Conservation (phyloP, 2,113 vertebrate genomes). For the Sitta europaea region DNA sequence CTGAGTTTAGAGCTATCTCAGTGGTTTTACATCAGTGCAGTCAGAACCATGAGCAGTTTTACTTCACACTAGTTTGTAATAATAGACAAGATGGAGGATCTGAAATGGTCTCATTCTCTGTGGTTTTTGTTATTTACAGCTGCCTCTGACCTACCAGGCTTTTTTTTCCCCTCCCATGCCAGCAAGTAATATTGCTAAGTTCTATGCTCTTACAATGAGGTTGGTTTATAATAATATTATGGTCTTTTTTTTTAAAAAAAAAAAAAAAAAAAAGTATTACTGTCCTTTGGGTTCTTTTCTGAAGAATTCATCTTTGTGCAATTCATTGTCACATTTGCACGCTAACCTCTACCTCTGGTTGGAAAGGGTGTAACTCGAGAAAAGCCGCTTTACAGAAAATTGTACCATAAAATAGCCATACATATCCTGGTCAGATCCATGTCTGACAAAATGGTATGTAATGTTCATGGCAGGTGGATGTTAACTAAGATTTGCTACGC, state of each 20-base stretch:
- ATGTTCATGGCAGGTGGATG: constrained; percentile 42
- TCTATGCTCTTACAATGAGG: not conserved
- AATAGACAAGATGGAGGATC: not conserved
- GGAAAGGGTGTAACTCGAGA: not conserved
- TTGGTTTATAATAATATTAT: not conserved
- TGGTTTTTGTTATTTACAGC: not conserved
- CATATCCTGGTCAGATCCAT: constrained; percentile 37
- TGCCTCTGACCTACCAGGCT: not conserved
- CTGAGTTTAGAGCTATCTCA: not conserved
- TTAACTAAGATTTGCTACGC: constrained; percentile 44
- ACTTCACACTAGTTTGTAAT: not conserved
- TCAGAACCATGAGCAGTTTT: not conserved
- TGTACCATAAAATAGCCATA: constrained; percentile 43
- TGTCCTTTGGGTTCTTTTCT: not conserved
- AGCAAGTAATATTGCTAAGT: not conserved
- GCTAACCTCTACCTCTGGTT: not conserved
- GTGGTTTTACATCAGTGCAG: not conserved
- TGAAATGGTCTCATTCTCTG: not conserved
- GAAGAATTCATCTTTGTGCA: not conserved
- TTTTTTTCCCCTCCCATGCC: not conserved
- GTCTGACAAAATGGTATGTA: constrained; percentile 47
- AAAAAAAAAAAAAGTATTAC: not conserved
- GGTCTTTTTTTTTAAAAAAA: not conserved
- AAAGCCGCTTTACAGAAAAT: constrained; percentile 43
- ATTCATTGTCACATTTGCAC: not conserved